phyloP scores from a whole-genome alignment of 2,113 vertebrate species.

The Lutjanus erythropterus region DNA sequence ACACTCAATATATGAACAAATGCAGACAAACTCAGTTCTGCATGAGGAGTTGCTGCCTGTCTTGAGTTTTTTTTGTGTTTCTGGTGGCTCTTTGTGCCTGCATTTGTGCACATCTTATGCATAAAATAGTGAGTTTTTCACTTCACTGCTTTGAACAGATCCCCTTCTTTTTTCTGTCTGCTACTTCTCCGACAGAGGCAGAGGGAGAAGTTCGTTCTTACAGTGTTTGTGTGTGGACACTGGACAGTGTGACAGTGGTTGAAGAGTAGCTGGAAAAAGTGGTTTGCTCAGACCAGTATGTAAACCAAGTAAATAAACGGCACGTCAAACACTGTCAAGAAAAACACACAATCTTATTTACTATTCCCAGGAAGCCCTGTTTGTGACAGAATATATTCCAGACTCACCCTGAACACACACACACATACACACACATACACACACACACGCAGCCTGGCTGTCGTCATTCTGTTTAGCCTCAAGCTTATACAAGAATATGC shows the following conservation, averaged over 20 bases:
- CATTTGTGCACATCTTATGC: neutral
- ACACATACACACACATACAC: neutral
- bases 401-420: slow-evolving; percentile 51
- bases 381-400: slow-evolving; percentile 23
- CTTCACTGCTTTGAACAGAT: neutral
- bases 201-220: too few species aligned
- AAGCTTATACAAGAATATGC: neutral
- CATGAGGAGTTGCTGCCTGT: neutral
- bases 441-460: neutral
- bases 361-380: slow-evolving; percentile 31
- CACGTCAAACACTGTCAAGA: slow-evolving; percentile 4
- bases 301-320: slow-evolving; percentile 7
- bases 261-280: neutral
- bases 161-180: neutral
- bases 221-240: neutral
- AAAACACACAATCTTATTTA: slow-evolving; percentile 54
- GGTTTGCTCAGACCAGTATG: slow-evolving; percentile 3
- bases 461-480: slow-evolving; percentile 1
- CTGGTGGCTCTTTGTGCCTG: neutral
- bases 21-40: neutral
- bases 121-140: too few species aligned
- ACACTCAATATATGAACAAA: neutral
- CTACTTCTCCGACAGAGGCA: neutral
- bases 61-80: too few species aligned
- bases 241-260: neutral